phyloP scores from a whole-genome alignment of 2,113 vertebrate species.

The Albula glossodonta region DNA sequence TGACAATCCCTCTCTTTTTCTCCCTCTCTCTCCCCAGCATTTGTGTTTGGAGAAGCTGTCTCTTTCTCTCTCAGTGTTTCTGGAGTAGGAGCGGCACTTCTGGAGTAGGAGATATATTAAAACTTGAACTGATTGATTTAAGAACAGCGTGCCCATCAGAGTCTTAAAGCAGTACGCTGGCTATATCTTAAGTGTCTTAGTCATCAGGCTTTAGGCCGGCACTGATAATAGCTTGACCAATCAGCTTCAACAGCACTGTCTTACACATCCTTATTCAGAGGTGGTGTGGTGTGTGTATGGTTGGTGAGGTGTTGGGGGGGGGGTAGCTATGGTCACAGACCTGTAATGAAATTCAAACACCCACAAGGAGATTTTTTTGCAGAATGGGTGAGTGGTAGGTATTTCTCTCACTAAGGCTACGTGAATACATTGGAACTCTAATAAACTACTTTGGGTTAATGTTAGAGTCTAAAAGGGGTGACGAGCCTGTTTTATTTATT shows the following conservation, averaged over 20 bases:
- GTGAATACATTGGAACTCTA: conserved; percentile 75
- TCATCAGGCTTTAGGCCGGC: conserved; percentile 71
- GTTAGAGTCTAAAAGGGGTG: conserved; percentile 68
- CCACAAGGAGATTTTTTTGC: conserved; percentile 66
- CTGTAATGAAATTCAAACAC: conserved; percentile 71
- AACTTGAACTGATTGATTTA: conserved; percentile 80
- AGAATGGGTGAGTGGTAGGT: conserved; percentile 68
- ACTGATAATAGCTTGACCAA: conserved; percentile 79
- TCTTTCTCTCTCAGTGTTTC: conserved; percentile 44
- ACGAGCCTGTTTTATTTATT: conserved; percentile 75
- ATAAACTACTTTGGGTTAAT: conserved; percentile 73
- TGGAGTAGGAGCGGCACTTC: conserved; percentile 45
- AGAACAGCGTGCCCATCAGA: conserved; percentile 67
- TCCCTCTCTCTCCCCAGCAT: conserved; percentile 46
- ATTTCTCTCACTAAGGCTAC: conserved; percentile 62
- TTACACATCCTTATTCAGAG: conserved; percentile 72
- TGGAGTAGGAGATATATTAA: conserved; percentile 76
- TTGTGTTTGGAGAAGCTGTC: conserved; percentile 68
- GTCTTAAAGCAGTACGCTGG: conserved; percentile 63
- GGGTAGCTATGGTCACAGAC: conserved; percentile 68
- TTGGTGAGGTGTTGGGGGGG: no score
- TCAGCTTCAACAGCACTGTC: conserved; percentile 56
- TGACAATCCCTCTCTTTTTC: conserved; percentile 57
- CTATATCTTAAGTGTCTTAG: conserved; percentile 73
- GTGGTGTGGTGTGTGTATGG: conserved; percentile 2